Base-by-base conservation (phyloP, 2,888 invertebrate species). In the Ommatoiulus sabulosus region DNA sequence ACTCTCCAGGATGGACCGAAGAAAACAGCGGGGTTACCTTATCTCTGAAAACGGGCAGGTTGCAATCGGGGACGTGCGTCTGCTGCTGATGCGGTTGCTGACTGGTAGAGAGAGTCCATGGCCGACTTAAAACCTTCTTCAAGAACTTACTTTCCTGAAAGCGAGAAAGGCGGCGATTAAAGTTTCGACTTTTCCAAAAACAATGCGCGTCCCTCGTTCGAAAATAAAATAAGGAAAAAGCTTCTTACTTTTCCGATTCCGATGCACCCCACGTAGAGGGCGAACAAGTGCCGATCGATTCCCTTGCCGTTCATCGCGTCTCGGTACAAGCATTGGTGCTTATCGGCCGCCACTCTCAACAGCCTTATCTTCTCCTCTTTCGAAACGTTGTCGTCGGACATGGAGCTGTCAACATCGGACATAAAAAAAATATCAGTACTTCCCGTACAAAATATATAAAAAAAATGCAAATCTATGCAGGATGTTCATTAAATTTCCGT, bases 11-110 rank as follows among this genome's bases (percentile, higher is more conserved):
- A 35, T 35, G 35, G 35, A 35, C 35, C 35, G 35, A 35, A 35
- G 35, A 35, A 35, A 35, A 35, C 1, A 35, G 35, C 35, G 2
- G 1, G 89, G 90, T 89, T 91, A 93, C 93, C 92, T 92, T 93
- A 89, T 93, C 92, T 87, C 91, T 91, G 90, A 92, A 93, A 46
- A 92, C 90, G 6, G 92, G 92, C 17, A 92, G 90, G 90, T 92
- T 93, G 90, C 92, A 92, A 91, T 93, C 92, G 88, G 91, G 93
- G 84, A 91, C 91, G 89, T 91, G 90, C n/a, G 92, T 91, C 86
- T 93, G 92, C 91, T 94, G 93, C 89, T 93, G 93, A 90, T 93
- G 94, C 3, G 93, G 94, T 89, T 93, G 93, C 90, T 94, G 94
- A 90, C 93, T 93, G n/a, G 94, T 94, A 10, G 93, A 93, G 52